phyloP scores from a whole-genome alignment of 2,888 invertebrate species.

The Acanthosepion lycidas region DNA sequence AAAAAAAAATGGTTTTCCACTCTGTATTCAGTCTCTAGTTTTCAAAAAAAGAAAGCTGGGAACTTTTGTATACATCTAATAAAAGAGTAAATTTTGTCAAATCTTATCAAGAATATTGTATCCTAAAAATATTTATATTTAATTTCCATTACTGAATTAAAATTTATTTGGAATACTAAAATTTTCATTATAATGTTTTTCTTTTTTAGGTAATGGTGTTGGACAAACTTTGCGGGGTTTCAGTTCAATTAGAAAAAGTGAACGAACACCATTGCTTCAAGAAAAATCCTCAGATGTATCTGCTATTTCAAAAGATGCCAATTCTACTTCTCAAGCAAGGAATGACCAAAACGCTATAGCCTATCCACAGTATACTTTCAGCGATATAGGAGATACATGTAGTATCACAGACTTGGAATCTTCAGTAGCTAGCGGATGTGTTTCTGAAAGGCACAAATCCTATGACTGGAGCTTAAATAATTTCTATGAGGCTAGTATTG shows the following conservation, averaged over 20 bases:
- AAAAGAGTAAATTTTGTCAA: too few relatives aligned
- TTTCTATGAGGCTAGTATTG: slow-evolving; percentile 46
- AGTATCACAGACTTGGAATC: slow-evolving; percentile 36
- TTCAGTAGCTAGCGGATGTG: not conserved
- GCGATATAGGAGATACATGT: not conserved
- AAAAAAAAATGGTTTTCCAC: too few relatives aligned
- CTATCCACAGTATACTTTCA: not conserved
- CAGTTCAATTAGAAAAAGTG: slow-evolving; percentile 33
- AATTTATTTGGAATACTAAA: not conserved
- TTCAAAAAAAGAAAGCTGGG: too few relatives aligned
- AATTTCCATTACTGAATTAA: too few relatives aligned
- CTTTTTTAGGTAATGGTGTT: not conserved
- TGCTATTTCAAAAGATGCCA: not conserved
- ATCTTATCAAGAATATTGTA: too few relatives aligned
- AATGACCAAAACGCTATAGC: not conserved
- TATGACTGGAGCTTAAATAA: slow-evolving; percentile 48
- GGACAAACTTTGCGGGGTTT: slow-evolving; percentile 6
- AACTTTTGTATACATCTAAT: too few relatives aligned
- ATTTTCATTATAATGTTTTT: not conserved
- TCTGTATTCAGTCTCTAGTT: too few relatives aligned
- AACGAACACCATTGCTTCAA: slow-evolving; percentile 39
- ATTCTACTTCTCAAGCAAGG: not conserved
- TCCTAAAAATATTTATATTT: too few relatives aligned
- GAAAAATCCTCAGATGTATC: not conserved
- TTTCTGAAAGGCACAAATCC: slow-evolving; percentile 41